These are phyloP conservation scores for Drosophila erecta DNA, from an alignment of 1,140 invertebrate species.

Conservation along the genomic window DNA sequence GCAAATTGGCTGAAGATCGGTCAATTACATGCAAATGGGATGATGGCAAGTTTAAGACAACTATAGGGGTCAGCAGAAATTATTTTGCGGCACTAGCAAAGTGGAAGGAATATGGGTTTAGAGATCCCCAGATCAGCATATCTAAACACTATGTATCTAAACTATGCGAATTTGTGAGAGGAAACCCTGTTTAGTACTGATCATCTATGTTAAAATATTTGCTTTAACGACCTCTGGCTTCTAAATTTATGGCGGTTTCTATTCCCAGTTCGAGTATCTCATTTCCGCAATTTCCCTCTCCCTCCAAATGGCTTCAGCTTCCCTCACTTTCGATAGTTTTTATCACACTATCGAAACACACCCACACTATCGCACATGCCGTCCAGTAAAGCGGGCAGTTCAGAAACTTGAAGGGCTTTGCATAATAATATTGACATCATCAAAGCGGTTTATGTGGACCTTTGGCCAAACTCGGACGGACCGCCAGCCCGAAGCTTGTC, in stretches of 20 bases:
- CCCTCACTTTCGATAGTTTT: conserved; percentile 22
- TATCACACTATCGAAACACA: neutral
- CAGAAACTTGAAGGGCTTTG: conserved; percentile 39
- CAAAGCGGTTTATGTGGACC: conserved; percentile 22
- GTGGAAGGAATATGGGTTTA: too few relatives aligned
- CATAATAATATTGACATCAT: conserved; percentile 73
- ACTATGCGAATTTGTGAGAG: too few relatives aligned
- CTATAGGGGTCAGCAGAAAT: neutral
- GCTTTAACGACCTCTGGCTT: neutral
- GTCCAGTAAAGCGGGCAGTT: conserved; percentile 9
- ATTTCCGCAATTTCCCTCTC: conserved; percentile 2
- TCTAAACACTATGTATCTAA: too few relatives aligned
- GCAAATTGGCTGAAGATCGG: conserved; percentile 52
- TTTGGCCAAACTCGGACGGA: conserved; percentile 8
- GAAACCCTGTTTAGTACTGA: too few relatives aligned
- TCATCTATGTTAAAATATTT: neutral
- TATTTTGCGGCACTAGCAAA: neutral
- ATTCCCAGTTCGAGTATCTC: neutral
- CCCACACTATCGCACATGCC: conserved; percentile 1
- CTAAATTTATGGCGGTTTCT: neutral
- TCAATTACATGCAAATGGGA: conserved; percentile 26
- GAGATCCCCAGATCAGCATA: too few relatives aligned
- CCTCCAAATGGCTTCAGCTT: neutral
- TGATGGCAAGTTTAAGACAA: conserved; percentile 3
- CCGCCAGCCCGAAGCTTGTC: neutral